Percentiles rank a stretch among this genome's conserved stretches.
phyloP scores from a whole-genome alignment of 2,113 vertebrate species.

The Bambusicola thoracicus region DNA sequence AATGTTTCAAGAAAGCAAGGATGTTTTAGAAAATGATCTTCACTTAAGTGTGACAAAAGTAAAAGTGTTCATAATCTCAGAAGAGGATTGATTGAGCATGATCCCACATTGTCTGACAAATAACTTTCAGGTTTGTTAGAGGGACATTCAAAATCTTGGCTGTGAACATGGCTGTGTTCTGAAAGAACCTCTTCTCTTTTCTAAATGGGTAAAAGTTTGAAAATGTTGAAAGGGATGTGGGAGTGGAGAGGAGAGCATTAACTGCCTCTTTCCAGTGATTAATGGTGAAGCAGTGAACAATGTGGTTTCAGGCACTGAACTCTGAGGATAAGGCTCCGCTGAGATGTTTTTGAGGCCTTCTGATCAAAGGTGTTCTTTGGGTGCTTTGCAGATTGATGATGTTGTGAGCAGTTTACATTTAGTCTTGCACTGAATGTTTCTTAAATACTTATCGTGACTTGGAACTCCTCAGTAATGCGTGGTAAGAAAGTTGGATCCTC shows the following conservation, averaged over 20 bases:
- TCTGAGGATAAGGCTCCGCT: slow-evolving; percentile 3
- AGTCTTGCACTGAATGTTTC: neutral
- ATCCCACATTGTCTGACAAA: neutral
- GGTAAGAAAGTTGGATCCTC: neutral
- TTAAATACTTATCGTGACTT: neutral
- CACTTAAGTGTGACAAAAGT: neutral
- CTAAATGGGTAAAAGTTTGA: neutral
- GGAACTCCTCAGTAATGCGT: neutral
- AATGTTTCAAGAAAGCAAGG: neutral
- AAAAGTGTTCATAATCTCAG: neutral
- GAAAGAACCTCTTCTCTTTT: neutral
- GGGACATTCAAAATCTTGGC: neutral
- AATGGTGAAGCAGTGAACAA: neutral
- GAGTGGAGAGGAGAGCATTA: neutral
- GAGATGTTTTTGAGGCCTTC: neutral
- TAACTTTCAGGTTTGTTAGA: neutral
- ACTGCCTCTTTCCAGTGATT: neutral
- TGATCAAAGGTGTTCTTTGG: neutral
- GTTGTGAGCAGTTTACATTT: neutral
- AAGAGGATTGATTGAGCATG: neutral
- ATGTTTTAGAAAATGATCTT: neutral
- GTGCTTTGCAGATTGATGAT: neutral
- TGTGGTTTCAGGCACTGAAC: slow-evolving; percentile 25
- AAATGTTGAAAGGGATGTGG: neutral
- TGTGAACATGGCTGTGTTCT: neutral